Conservation (phyloP, 1,140 invertebrate species). For the Drosophila ficusphila region DNA sequence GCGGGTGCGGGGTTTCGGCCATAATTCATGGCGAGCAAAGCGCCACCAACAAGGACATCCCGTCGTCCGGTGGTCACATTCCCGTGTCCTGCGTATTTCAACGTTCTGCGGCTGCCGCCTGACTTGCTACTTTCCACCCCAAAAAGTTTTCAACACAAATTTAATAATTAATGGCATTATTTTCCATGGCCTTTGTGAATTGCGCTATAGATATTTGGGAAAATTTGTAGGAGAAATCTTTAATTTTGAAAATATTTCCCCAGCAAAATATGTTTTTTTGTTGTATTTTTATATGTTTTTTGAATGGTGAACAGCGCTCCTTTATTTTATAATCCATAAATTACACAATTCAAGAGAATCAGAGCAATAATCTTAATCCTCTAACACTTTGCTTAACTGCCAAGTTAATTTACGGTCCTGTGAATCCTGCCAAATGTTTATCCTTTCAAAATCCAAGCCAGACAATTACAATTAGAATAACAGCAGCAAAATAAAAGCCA, state of each 20-base stretch:
- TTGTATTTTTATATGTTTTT: too few species aligned
- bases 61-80: constrained; percentile 28
- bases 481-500: constrained; percentile 41
- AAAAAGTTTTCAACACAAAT: constrained; percentile 67
- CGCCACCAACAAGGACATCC: constrained; percentile 61
- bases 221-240: not conserved
- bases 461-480: constrained; percentile 50
- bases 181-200: constrained; percentile 10
- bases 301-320: too few species aligned
- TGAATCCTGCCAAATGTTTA: constrained; percentile 25
- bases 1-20: constrained; percentile 33
- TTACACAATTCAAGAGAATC: constrained; percentile 4
- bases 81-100: constrained; percentile 31
- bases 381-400: not conserved
- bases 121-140: constrained; percentile 44
- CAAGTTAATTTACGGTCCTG: constrained; percentile 2
- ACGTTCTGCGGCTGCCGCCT: constrained; percentile 13
- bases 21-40: constrained; percentile 64
- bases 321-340: too few species aligned
- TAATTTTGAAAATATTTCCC: too few species aligned
- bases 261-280: too few species aligned
- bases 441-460: constrained; percentile 31
- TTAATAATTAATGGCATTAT: constrained; percentile 69
- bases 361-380: constrained; percentile 1
- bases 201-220: not conserved